These are phyloP conservation scores for Hippoglossus stenolepis DNA, from an alignment of 2,113 vertebrate genomes.

Conservation along the genomic window DNA sequence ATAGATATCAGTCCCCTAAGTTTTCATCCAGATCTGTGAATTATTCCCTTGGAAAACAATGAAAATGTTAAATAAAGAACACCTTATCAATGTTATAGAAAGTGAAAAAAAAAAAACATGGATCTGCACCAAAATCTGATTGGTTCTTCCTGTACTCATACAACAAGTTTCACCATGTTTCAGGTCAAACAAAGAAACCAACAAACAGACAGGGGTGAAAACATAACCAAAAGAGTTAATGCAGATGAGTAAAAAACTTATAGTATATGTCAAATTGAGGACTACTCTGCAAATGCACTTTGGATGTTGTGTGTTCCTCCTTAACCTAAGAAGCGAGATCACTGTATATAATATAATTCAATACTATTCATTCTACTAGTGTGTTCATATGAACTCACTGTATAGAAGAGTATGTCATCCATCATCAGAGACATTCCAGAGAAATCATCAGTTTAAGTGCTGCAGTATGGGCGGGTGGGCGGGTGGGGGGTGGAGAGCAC, in stretches of 20 bases:
- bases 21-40: too few relatives aligned
- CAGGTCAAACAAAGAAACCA: not conserved
- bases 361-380: not conserved
- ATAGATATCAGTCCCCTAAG: too few relatives aligned
- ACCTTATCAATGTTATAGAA: too few relatives aligned
- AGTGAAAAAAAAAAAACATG: too few relatives aligned
- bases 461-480: not conserved
- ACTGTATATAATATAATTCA: constrained; percentile 8
- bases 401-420: not conserved
- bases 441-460: constrained; percentile 39
- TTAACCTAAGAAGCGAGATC: constrained; percentile 1
- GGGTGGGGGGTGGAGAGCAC: not conserved
- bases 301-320: not conserved
- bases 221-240: not conserved
- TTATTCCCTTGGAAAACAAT: too few relatives aligned
- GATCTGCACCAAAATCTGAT: too few relatives aligned
- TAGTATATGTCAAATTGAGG: not conserved
- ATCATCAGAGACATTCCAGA: constrained; percentile 40
- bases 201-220: not conserved
- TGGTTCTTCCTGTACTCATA: too few relatives aligned
- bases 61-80: too few relatives aligned
- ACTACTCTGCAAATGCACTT: constrained; percentile 14
- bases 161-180: too few relatives aligned
- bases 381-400: constrained; percentile 4
- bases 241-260: not conserved